Percentiles rank a stretch among this genome's conserved stretches.
Evolutionary conservation across 2,888 invertebrate genomes (phyloP).

Genomic region (Trichogramma dendrolimi): DNA sequence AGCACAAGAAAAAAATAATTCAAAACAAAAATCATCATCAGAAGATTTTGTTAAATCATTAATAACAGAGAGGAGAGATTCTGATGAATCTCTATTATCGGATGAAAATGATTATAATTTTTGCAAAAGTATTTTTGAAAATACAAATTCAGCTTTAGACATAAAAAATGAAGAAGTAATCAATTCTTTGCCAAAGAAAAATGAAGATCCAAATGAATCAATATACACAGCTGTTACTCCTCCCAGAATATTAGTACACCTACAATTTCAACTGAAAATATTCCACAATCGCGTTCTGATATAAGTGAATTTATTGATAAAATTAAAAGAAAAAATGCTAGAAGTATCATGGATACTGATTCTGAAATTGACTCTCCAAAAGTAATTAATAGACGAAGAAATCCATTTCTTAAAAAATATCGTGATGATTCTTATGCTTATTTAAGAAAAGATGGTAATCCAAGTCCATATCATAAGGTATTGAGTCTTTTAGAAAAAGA

Average conservation of each 20-base stretch:
- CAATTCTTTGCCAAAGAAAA: neutral
- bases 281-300: constrained; percentile 25
- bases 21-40: neutral
- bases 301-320: constrained; percentile 41
- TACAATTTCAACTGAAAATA: constrained; percentile 7
- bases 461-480: neutral
- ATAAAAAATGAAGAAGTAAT: neutral
- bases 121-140: no score
- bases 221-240: constrained; percentile 15
- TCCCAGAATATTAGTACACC: constrained; percentile 11
- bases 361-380: constrained; percentile 33
- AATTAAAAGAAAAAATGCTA: constrained; percentile 36
- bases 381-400: constrained; percentile 22
- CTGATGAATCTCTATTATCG: neutral
- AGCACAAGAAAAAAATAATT: neutral
- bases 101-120: neutral
- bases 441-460: constrained; percentile 10
- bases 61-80: neutral
- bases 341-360: constrained; percentile 30
- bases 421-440: constrained; percentile 14
- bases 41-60: neutral
- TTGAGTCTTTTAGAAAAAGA: constrained; percentile 22
- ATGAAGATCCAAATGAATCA: constrained; percentile 1
- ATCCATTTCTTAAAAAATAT: constrained; percentile 35
- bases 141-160: neutral